A percentile compares a stretch with the other conserved stretches of the same genome.
Conservation (phyloP, 2,888 invertebrate species). For the Eupithecia abbreviata region DNA sequence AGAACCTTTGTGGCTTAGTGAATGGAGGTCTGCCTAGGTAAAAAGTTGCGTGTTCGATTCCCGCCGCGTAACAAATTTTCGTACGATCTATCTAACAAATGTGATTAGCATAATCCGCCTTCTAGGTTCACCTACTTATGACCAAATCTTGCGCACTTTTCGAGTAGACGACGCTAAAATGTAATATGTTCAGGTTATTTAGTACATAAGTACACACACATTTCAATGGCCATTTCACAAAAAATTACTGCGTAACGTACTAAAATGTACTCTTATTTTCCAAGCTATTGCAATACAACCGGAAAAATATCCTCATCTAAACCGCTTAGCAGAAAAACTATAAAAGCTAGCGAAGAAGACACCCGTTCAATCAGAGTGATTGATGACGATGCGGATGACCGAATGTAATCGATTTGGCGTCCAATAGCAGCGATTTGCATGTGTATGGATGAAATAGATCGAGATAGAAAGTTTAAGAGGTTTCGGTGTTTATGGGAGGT, state of each 20-base stretch:
- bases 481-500: constrained; percentile 2
- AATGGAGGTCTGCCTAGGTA: too few relatives aligned
- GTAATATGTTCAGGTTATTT: too few relatives aligned
- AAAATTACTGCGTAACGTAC: neutral
- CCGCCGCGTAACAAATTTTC: too few relatives aligned
- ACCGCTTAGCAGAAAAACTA: constrained; percentile 33
- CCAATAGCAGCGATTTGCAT: constrained; percentile 75
- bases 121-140: too few relatives aligned
- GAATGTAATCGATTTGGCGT: constrained; percentile 79
- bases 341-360: constrained; percentile 48
- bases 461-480: constrained; percentile 4
- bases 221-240: too few relatives aligned
- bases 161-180: too few relatives aligned
- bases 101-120: too few relatives aligned
- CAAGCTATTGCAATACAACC: neutral
- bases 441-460: constrained; percentile 67
- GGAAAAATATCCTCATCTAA: constrained; percentile 5
- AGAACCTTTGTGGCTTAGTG: too few relatives aligned
- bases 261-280: neutral
- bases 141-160: too few relatives aligned
- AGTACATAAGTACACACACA: too few relatives aligned
- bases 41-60: too few relatives aligned
- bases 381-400: constrained; percentile 78
- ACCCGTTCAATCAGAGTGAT: constrained; percentile 76
- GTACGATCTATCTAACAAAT: too few relatives aligned